Conservation (phyloP, 1,140 invertebrate species). For the Leptinotarsa lineolata region DNA sequence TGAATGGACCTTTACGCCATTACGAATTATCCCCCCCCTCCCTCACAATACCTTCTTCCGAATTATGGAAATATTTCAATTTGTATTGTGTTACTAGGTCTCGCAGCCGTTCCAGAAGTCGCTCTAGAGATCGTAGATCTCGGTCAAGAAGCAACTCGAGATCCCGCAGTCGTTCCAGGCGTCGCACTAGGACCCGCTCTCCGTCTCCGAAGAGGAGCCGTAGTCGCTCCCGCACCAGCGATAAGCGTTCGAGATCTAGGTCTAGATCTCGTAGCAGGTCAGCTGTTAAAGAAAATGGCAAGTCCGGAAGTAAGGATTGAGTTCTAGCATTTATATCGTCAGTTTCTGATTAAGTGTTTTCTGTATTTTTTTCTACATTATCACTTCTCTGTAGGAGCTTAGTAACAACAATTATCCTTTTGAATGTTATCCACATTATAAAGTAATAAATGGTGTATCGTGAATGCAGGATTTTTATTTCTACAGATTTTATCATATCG, state of each 20-base stretch:
- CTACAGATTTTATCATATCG: too few species aligned
- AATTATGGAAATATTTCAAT: neutral
- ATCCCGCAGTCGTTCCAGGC: slow-evolving; percentile 53
- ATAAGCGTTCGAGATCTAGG: slow-evolving; percentile 48
- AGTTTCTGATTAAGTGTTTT: neutral
- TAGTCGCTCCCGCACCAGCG: slow-evolving; percentile 48
- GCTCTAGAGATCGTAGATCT: slow-evolving; percentile 52
- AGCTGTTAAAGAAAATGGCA: slow-evolving; percentile 47
- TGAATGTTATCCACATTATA: neutral
- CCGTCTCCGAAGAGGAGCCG: slow-evolving; percentile 48
- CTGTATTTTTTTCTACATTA: slow-evolving; percentile 3
- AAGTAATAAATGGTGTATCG: neutral
- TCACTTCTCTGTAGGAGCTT: neutral
- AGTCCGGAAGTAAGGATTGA: slow-evolving; percentile 10
- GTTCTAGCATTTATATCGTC: neutral
- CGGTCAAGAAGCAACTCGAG: slow-evolving; percentile 55
- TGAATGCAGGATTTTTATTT: too few species aligned
- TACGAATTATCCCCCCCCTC: too few species aligned
- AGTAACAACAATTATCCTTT: neutral
- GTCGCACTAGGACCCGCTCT: slow-evolving; percentile 49
- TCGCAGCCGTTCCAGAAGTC: slow-evolving; percentile 59
- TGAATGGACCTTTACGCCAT: too few species aligned
- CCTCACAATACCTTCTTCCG: too few species aligned
- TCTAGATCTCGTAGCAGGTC: slow-evolving; percentile 47
- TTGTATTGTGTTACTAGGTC: slow-evolving; percentile 55